These are phyloP conservation scores for Syrrhaptes paradoxus DNA, from an alignment of 2,113 vertebrate species.

Conservation along the genomic window DNA sequence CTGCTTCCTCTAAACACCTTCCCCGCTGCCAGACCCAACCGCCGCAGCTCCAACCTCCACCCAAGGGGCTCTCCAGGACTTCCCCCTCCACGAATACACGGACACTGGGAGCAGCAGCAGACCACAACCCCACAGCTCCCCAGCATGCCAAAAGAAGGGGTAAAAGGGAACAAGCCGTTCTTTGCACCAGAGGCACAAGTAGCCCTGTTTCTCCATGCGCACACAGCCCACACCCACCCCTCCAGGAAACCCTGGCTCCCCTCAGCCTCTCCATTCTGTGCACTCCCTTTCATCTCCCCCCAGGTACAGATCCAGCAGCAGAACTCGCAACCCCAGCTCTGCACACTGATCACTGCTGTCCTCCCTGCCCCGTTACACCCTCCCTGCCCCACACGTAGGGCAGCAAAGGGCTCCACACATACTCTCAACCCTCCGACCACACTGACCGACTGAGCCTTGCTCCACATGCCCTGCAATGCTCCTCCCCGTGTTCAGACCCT, in stretches of 20 bases:
- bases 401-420: not conserved
- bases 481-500: not conserved
- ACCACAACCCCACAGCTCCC: not conserved
- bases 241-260: not conserved
- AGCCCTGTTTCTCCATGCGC: not conserved
- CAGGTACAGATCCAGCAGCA: not conserved
- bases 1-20: not conserved
- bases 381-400: accelerated
- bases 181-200: not conserved
- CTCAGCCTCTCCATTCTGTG: not conserved
- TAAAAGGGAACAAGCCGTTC: not conserved
- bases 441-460: not conserved
- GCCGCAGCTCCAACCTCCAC: not conserved
- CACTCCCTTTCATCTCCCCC: accelerated
- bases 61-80: not conserved
- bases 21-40: not conserved
- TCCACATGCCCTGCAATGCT: accelerated
- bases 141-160: not conserved
- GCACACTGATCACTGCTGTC: not conserved
- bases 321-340: not conserved
- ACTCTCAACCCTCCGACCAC: accelerated
- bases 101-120: not conserved
- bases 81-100: not conserved
- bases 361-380: accelerated
- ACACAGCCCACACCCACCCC: not conserved